Evolutionary conservation across 2,113 vertebrate genomes (phyloP), one percentile per base, ranked within the genome.

Genomic region (Bothrops jararaca): DNA sequence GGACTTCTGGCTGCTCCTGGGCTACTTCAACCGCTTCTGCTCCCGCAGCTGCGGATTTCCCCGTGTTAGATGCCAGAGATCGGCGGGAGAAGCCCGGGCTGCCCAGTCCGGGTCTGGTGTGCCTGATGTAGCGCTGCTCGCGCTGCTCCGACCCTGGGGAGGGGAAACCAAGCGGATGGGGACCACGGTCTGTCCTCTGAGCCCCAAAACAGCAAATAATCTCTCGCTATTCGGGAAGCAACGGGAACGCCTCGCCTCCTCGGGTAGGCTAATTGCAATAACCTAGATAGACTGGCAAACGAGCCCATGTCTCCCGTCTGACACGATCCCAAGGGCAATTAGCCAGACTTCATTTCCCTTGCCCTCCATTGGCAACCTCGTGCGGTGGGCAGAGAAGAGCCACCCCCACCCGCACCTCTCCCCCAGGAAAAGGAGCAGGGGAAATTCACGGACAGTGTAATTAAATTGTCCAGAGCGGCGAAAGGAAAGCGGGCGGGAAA

Each of bases 311-410:
- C 96, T 95, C 95, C 96, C 94, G 95, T 96, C 96, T 95, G 97
- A 96, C 96, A 96, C 97, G 97, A 97, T 95, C 90, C 95, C 97
- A 97, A 97, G 88, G 94, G 96, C 96, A 97, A 97, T 97, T 97
- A 97, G 96, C 96, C 91, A 94, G 94, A 96, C 95, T 92, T 11
- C 58, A 23, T 12, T 23, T 9, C 22, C 85, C 45, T 11, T 15
- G 3, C 80, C 69, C 42, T 18, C 64, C n/a, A 22, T 20, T 11
- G 57, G 26, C 13, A 42, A 60, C 24, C 23, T 89, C 88, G 5
- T 48, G 53, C 1, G 29, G 29, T 24, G 64, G 7, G 12, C 24
- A 9, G 9, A 85, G 90, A 9, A 57, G 57, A 52, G 53, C 22
- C 12, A 5, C 58, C 34, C 22, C 53, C 52, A 2, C 29, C 64